Conservation (phyloP, 2,113 vertebrate genomes). For the Perccottus glenii region DNA sequence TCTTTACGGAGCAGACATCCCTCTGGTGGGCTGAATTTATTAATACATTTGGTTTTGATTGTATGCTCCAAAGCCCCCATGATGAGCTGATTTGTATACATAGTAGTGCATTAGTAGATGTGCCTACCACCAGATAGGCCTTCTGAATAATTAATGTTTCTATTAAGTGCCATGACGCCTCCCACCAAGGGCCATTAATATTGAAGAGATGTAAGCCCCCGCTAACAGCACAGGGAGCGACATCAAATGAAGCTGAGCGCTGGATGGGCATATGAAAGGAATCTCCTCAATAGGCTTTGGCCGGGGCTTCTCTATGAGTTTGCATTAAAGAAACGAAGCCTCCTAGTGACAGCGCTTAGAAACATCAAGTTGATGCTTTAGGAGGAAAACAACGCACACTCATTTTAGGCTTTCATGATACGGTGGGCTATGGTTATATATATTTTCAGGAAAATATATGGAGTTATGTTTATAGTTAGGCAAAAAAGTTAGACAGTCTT, state of each 20-base stretch:
- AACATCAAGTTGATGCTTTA: constrained; percentile 41
- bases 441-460: too few relatives aligned
- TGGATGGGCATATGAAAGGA: constrained; percentile 64
- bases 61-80: constrained; percentile 66
- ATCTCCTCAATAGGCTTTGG: constrained; percentile 45
- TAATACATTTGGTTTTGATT: constrained; percentile 73
- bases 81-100: constrained; percentile 81
- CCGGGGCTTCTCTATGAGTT: constrained; percentile 42
- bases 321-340: constrained; percentile 28
- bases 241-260: constrained; percentile 77
- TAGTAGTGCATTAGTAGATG: constrained; percentile 74
- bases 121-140: constrained; percentile 70
- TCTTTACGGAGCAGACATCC: constrained; percentile 57
- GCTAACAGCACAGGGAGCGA: constrained; percentile 72
- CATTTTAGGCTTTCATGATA: constrained; percentile 15
- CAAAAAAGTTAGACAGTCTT: too few relatives aligned
- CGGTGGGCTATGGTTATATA: too few relatives aligned
- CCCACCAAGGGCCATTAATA: constrained; percentile 78
- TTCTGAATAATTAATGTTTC: constrained; percentile 81
- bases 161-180: constrained; percentile 75
- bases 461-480: too few relatives aligned
- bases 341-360: constrained; percentile 37
- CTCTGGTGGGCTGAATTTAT: constrained; percentile 66
- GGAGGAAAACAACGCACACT: constrained; percentile 13
- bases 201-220: constrained; percentile 76